phyloP scores from a whole-genome alignment of 2,113 vertebrate genomes.

The Nipponia nippon region DNA sequence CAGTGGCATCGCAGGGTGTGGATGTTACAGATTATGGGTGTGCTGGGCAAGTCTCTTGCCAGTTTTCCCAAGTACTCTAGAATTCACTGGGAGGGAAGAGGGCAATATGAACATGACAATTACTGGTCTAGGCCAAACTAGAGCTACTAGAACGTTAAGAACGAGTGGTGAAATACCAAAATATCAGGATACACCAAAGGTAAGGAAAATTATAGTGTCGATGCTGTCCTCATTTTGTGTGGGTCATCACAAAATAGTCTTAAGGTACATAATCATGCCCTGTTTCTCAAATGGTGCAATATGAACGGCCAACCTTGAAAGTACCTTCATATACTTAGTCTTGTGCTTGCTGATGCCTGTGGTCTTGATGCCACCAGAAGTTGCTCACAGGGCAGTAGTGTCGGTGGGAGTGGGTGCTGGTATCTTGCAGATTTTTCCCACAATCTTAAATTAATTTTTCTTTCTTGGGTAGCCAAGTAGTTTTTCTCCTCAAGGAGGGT shows the following conservation, averaged over 20 bases:
- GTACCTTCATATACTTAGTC: background rate
- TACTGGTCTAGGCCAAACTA: background rate
- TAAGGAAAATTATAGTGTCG: conserved; percentile 4
- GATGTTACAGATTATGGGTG: background rate
- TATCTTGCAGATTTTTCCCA: background rate
- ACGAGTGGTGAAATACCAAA: background rate
- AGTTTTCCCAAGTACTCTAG: background rate
- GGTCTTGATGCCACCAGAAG: background rate
- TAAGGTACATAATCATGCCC: background rate
- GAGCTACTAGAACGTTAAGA: conserved; percentile 4
- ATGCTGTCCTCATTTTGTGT: background rate
- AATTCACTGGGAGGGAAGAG: background rate
- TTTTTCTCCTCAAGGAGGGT: background rate
- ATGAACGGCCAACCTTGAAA: background rate
- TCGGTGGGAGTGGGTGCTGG: background rate
- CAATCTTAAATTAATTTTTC: background rate
- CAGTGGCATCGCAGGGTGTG: background rate
- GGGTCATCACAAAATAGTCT: background rate
- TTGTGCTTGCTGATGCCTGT: background rate
- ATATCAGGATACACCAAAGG: conserved; percentile 30
- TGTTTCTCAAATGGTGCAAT: background rate
- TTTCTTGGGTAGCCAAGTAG: background rate
- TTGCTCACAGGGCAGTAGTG: background rate
- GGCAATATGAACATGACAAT: background rate
- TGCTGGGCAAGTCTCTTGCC: background rate